These are phyloP conservation scores for Protobothrops flavoviridis DNA, from an alignment of 2,113 vertebrate genomes.

Conservation along the genomic window DNA sequence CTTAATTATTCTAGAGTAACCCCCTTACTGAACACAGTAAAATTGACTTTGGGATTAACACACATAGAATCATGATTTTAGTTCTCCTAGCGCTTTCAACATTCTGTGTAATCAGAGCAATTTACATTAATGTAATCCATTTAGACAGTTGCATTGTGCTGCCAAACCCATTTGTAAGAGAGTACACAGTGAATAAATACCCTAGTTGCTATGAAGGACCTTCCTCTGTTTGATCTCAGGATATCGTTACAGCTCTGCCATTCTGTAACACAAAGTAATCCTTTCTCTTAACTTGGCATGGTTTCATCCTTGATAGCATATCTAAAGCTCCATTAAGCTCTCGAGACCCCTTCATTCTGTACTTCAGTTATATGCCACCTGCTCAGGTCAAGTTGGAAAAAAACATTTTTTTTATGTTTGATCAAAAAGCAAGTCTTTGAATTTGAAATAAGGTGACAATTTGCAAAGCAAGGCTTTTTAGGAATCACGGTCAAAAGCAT, in stretches of 20 bases:
- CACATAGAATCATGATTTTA: not conserved
- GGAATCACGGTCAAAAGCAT: not conserved
- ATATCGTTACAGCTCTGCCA: not conserved
- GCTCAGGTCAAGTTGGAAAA: not conserved
- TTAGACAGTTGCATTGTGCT: not conserved
- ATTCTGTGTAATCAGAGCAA: not conserved
- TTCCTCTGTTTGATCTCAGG: not conserved
- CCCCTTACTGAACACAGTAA: not conserved
- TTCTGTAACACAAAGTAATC: not conserved
- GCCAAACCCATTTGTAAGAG: not conserved
- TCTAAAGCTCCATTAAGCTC: conserved; percentile 4
- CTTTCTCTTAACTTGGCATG: conserved; percentile 10
- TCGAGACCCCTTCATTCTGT: not conserved
- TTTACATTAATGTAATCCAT: conserved; percentile 2
- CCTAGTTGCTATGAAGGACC: not conserved
- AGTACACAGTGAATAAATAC: conserved; percentile 1
- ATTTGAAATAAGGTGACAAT: not conserved
- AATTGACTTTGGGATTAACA: not conserved
- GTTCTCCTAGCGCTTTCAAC: not conserved
- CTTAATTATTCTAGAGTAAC: not conserved
- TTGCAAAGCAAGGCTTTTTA: not conserved
- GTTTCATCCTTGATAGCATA: conserved; percentile 10
- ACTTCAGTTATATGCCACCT: conserved; percentile 9
- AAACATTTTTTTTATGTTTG: not conserved
- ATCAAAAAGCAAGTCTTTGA: not conserved